phyloP scores from a whole-genome alignment of 2,888 invertebrate species.

The Nomada flava region DNA sequence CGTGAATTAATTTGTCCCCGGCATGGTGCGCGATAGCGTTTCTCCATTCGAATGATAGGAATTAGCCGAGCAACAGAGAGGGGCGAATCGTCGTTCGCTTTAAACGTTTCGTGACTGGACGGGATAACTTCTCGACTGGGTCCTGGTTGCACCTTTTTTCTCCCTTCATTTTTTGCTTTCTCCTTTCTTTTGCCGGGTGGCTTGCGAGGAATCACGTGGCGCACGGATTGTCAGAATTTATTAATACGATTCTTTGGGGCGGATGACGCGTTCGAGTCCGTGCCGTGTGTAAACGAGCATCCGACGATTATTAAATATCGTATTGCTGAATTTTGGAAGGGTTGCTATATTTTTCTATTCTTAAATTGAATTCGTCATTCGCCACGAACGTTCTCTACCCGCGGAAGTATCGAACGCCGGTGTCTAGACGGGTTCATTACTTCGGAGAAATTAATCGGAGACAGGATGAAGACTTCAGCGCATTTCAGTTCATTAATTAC shows the following conservation, averaged over 20 bases:
- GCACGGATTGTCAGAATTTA: neutral
- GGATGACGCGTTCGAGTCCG: neutral
- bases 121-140: neutral
- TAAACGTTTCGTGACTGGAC: conserved; percentile 26
- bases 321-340: too few relatives aligned
- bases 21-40: neutral
- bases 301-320: too few relatives aligned
- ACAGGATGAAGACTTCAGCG: too few relatives aligned
- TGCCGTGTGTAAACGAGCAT: neutral
- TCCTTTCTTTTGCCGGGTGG: too few relatives aligned
- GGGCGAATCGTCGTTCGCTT: neutral
- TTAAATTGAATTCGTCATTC: too few relatives aligned
- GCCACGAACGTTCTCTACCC: too few relatives aligned
- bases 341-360: too few relatives aligned
- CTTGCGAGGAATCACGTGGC: neutral
- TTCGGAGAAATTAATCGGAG: too few relatives aligned
- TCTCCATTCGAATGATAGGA: conserved; percentile 4
- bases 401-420: too few relatives aligned
- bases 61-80: neutral
- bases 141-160: neutral
- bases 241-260: neutral
- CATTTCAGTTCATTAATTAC: too few relatives aligned
- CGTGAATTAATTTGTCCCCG: conserved; percentile 59
- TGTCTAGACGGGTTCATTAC: too few relatives aligned
- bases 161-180: neutral